phyloP scores from a whole-genome alignment of 2,888 invertebrate genomes.

The Drosophila affinis region DNA sequence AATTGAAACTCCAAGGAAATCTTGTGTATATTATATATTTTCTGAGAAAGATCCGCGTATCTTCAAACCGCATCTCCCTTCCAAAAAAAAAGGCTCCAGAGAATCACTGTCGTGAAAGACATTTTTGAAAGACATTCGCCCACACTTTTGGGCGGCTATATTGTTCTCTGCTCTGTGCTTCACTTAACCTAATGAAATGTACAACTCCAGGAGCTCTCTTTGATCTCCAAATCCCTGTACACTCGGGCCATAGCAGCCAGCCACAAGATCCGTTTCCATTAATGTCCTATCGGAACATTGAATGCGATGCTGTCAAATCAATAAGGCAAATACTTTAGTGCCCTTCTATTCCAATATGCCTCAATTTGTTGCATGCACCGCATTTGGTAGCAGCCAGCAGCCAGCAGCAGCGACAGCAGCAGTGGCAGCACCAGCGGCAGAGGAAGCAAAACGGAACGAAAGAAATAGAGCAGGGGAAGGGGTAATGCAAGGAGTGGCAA shows the following conservation, averaged over 20 bases:
- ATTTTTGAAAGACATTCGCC: neutral
- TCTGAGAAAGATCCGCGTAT: neutral
- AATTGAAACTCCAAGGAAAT: neutral
- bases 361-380: constrained; percentile 65
- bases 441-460: constrained; percentile 2
- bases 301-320: constrained; percentile 47
- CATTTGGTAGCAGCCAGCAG: constrained; percentile 45
- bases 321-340: constrained; percentile 46
- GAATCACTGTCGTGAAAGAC: neutral
- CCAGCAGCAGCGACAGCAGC: neutral
- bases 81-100: neutral
- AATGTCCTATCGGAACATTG: constrained; percentile 44
- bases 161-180: neutral
- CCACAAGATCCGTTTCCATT: constrained; percentile 34
- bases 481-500: constrained; percentile 1
- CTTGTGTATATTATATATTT: neutral
- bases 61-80: neutral
- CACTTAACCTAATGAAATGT: constrained; percentile 1
- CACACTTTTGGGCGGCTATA: neutral
- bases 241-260: neutral
- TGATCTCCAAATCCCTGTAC: constrained; percentile 33
- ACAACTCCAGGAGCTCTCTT: neutral
- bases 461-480: constrained; percentile 7
- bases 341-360: constrained; percentile 63
- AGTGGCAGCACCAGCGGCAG: constrained; percentile 1